Evolutionary conservation across 1,140 invertebrate species (phyloP).

Genomic region (Ganaspis sp.): DNA sequence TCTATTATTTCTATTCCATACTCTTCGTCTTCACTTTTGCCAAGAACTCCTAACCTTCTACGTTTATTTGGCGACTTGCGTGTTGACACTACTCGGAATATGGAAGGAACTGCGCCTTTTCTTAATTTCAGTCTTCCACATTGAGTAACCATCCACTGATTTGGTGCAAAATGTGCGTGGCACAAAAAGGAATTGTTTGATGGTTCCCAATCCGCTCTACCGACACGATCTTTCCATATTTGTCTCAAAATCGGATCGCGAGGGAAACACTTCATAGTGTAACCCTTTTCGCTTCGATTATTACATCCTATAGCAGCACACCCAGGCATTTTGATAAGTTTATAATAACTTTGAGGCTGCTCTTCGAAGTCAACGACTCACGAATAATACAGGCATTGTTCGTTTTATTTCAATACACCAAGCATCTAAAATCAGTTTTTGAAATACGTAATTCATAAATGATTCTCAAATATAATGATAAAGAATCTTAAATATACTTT

Average conservation of each 20-base stretch:
- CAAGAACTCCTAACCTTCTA: constrained; percentile 43
- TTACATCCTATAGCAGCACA: constrained; percentile 72
- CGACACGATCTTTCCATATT: constrained; percentile 70
- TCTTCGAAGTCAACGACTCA: background rate
- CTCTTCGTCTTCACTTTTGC: constrained; percentile 50
- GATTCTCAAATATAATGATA: too few species aligned
- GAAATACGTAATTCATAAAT: background rate
- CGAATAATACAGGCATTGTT: background rate
- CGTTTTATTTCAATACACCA: background rate
- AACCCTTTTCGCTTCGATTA: constrained; percentile 73
- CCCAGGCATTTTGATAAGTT: constrained; percentile 64
- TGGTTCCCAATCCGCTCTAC: constrained; percentile 70
- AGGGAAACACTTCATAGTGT: constrained; percentile 73
- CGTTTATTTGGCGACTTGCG: constrained; percentile 69
- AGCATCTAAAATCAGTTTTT: background rate
- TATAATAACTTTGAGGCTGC: background rate
- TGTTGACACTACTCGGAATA: constrained; percentile 67
- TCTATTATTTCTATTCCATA: constrained; percentile 59
- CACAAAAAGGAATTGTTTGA: constrained; percentile 73
- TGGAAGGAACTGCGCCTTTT: constrained; percentile 68
- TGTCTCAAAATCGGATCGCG: constrained; percentile 66
- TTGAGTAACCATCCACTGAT: constrained; percentile 65
- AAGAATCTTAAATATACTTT: too few species aligned
- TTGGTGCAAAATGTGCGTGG: constrained; percentile 67
- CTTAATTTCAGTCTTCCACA: constrained; percentile 67